phyloP scores from a whole-genome alignment of 2,113 vertebrate species.

The Thunnus maccoyii region DNA sequence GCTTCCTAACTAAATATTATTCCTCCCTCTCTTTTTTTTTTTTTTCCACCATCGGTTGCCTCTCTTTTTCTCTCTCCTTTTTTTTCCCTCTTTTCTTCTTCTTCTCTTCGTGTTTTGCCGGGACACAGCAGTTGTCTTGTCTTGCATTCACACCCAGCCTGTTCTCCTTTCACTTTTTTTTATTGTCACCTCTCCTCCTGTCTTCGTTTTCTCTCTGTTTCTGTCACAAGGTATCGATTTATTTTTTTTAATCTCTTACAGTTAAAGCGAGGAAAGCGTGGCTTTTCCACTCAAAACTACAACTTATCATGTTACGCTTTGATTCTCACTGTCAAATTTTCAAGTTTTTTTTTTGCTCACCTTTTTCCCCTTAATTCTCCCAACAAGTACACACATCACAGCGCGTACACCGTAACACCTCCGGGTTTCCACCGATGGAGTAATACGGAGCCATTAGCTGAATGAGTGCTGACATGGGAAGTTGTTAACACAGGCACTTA shows the following conservation, averaged over 20 bases:
- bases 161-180: neutral
- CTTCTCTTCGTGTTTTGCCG: neutral
- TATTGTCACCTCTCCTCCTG: neutral
- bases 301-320: neutral
- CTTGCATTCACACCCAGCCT: neutral
- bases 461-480: slow-evolving; percentile 55
- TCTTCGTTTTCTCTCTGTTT: neutral
- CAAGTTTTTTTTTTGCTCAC: neutral
- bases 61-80: neutral
- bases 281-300: too few relatives aligned
- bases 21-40: slow-evolving; percentile 41
- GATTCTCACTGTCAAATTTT: too few relatives aligned
- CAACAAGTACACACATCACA: neutral
- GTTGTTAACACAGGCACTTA: slow-evolving; percentile 40
- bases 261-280: neutral
- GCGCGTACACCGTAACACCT: slow-evolving; percentile 7
- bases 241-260: neutral
- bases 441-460: slow-evolving; percentile 47
- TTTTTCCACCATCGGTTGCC: slow-evolving; percentile 24
- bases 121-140: neutral
- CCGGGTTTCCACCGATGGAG: slow-evolving; percentile 11
- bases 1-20: slow-evolving; percentile 79
- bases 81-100: neutral
- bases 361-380: neutral
- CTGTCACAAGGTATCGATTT: neutral